Percentiles rank a stretch among this genome's conserved stretches.
Conservation (phyloP, 2,113 vertebrate species). For the Hyperoodon ampullatus region DNA sequence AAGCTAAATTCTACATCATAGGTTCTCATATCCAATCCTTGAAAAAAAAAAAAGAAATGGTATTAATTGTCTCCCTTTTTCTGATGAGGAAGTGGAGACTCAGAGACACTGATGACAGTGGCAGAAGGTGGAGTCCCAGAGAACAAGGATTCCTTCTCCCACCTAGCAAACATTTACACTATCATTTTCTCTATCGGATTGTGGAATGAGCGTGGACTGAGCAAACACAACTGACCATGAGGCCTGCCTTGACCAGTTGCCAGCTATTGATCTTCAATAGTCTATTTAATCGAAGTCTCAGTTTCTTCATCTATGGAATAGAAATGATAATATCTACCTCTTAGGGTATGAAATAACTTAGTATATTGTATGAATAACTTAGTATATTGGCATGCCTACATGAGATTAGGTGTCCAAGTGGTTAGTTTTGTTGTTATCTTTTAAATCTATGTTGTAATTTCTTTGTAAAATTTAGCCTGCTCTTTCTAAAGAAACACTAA, state of each 20-base stretch:
- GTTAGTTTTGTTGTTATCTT: background rate
- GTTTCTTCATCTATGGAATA: background rate
- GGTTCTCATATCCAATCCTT: background rate
- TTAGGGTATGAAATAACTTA: fast-evolving
- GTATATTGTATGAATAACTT: background rate
- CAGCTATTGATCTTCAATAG: background rate
- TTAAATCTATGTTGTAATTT: background rate
- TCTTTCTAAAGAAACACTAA: slow-evolving; percentile 32
- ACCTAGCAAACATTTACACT: background rate
- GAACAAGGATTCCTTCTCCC: background rate
- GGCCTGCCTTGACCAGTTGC: fast-evolving
- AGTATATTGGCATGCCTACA: background rate
- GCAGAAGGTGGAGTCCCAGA: background rate
- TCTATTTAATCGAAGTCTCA: background rate
- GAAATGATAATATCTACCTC: background rate
- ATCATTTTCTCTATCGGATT: background rate
- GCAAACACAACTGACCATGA: background rate
- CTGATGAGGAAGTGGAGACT: background rate
- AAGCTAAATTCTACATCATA: background rate
- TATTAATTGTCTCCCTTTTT: background rate
- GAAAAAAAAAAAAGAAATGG: background rate
- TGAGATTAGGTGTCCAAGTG: background rate
- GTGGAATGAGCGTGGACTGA: background rate
- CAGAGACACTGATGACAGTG: background rate
- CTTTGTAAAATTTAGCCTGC: background rate